Conservation (phyloP, 2,113 vertebrate species). For the Phodopus roborovskii region DNA sequence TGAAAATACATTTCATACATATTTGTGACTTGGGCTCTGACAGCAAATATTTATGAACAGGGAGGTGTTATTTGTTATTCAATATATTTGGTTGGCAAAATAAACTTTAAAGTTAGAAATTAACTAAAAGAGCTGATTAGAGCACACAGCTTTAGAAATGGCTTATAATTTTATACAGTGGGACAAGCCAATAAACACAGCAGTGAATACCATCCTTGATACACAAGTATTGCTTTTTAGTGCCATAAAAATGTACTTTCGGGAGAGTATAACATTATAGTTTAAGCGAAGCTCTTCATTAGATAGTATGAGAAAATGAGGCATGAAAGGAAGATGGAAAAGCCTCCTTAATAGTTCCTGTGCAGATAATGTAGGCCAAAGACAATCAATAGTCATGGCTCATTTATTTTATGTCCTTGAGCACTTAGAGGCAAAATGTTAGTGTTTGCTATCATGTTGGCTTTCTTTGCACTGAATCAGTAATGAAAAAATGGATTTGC, state of each 20-base stretch:
- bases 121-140: conserved; percentile 80
- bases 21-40: not conserved
- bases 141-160: not conserved
- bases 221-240: conserved; percentile 81
- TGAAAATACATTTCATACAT: not conserved
- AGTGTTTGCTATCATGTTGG: conserved; percentile 81
- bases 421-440: conserved; percentile 85
- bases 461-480: conserved; percentile 77
- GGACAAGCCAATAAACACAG: conserved; percentile 78
- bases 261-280: conserved; percentile 80
- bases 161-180: conserved; percentile 73
- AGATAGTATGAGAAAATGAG: conserved; percentile 87
- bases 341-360: conserved; percentile 85
- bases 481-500: conserved; percentile 84
- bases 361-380: conserved; percentile 83
- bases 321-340: conserved; percentile 87
- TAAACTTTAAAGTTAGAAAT: conserved; percentile 77
- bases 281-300: conserved; percentile 88
- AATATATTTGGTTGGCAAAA: conserved; percentile 47
- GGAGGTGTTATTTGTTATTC: not conserved
- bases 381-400: conserved; percentile 86
- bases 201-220: conserved; percentile 81
- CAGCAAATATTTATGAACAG: not conserved
- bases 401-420: conserved; percentile 88
- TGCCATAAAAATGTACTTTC: conserved; percentile 83